Percentiles rank a stretch among this genome's conserved stretches.
phyloP scores from a whole-genome alignment of 1,140 invertebrate genomes.

The Brachionus manjavacas region DNA sequence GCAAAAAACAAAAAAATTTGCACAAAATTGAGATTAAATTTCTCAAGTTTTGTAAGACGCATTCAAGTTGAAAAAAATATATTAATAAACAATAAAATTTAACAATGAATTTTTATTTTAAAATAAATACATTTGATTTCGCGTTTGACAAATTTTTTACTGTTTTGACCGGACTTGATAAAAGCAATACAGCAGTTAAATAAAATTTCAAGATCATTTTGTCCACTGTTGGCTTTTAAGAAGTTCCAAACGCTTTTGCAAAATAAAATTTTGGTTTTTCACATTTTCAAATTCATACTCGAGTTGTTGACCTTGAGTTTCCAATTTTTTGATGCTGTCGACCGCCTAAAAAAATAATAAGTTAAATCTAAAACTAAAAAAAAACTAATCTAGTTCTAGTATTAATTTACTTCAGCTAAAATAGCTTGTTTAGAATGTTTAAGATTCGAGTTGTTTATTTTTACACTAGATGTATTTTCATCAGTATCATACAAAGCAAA shows the following conservation, averaged over 20 bases:
- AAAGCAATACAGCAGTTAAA: not conserved
- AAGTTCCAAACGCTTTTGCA: not conserved
- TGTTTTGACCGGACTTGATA: not conserved
- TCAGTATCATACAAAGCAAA: slow-evolving; percentile 6
- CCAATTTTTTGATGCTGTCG: not conserved
- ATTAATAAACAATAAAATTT: not conserved
- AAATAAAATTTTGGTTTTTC: not conserved
- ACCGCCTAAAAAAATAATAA: not conserved
- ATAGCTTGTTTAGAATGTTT: slow-evolving; percentile 38
- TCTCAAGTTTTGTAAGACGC: not conserved
- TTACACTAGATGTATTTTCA: not conserved
- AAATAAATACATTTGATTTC: not conserved
- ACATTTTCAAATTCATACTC: not conserved
- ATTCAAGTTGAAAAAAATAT: not conserved
- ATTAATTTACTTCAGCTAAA: slow-evolving; percentile 34
- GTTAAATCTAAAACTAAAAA: not conserved
- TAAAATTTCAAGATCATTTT: not conserved
- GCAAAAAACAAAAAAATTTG: not conserved
- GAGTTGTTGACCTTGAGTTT: not conserved
- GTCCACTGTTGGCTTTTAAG: not conserved
- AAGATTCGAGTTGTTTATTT: not conserved
- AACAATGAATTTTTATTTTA: not conserved
- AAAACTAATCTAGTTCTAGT: not conserved
- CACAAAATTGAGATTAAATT: not conserved
- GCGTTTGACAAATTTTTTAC: not conserved